These are phyloP conservation scores for Bungarus multicinctus DNA, from an alignment of 2,113 vertebrate species.

Conservation along the genomic window DNA sequence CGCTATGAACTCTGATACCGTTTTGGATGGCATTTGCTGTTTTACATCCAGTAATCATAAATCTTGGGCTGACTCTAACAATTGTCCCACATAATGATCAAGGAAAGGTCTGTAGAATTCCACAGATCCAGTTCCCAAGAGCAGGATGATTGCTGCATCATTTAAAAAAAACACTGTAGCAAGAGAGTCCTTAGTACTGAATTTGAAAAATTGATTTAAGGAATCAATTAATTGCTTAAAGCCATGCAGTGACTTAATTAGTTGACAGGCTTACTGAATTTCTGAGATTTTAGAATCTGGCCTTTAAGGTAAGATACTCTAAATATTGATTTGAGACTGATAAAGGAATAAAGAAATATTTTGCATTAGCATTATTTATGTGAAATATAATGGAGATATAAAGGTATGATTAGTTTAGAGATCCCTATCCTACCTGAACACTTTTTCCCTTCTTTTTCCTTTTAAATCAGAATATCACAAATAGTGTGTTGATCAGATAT, in stretches of 20 bases:
- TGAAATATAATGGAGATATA: background rate
- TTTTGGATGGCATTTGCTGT: background rate
- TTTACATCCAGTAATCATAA: background rate
- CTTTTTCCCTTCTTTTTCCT: background rate
- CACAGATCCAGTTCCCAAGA: background rate
- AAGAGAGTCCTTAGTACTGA: background rate
- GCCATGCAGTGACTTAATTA: conserved; percentile 5
- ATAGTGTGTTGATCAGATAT: background rate
- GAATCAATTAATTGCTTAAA: conserved; percentile 27
- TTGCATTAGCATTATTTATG: background rate
- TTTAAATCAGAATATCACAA: too few species aligned
- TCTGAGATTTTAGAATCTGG: background rate
- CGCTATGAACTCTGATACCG: background rate
- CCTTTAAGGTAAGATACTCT: background rate
- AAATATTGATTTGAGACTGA: background rate
- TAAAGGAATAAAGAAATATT: background rate
- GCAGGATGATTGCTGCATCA: background rate
- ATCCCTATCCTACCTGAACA: background rate
- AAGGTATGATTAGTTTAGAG: background rate
- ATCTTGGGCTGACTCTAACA: background rate
- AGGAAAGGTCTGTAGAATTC: background rate
- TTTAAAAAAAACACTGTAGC: background rate
- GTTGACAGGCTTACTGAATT: background rate
- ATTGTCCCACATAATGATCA: background rate
- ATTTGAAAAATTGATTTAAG: conserved; percentile 22